Evolutionary conservation across 2,888 invertebrate species (phyloP), one percentile per base, ranked within the genome.

Genomic region (Cenopis cana): DNA sequence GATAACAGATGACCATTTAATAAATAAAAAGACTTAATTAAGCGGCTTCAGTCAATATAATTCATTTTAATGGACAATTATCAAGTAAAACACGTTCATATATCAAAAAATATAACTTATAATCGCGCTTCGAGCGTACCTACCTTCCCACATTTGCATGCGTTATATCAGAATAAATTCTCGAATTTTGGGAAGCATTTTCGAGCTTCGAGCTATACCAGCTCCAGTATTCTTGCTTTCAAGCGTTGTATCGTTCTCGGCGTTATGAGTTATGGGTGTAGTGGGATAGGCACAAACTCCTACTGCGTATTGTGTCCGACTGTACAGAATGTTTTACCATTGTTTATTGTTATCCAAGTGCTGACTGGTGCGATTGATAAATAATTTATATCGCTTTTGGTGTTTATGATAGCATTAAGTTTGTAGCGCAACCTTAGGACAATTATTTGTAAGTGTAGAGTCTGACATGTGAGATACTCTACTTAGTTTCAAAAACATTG

Each of bases 231-330:
- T 57, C 65, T 65, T 46, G 59, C 54, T 59, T 59, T 70, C 59
- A 24, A 52, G 49, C 49, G 52, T 24, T 29, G 66, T 68, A 55
- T 65, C 62, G 62, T 69, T 68, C 61, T 50, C 56, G 46, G 62
- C 50, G 66, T 60, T 75, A 72, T 85, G 78, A 85, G 79, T 85
- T 81, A 85, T 82, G 75, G 79, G 46, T 49, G 78, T 78, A 70
- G 77, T 79, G 78, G 78, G 78, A 75, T 78, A 73, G 76, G 78
- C 81, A 83, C 85, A 83, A 55, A 78, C 79, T 79, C 80, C 82
- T 83, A 80, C 82, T 76, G 78, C 81, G 82, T 79, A 83, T 82
- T 85, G 82, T 83, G 79, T 82, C 78, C 77, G 78, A 79, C 79
- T 82, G 80, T 81, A 84, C 78, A 80, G 70, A 76, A 80, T 79